phyloP scores from a whole-genome alignment of 2,888 invertebrate genomes.

The Adineta ricciae region DNA sequence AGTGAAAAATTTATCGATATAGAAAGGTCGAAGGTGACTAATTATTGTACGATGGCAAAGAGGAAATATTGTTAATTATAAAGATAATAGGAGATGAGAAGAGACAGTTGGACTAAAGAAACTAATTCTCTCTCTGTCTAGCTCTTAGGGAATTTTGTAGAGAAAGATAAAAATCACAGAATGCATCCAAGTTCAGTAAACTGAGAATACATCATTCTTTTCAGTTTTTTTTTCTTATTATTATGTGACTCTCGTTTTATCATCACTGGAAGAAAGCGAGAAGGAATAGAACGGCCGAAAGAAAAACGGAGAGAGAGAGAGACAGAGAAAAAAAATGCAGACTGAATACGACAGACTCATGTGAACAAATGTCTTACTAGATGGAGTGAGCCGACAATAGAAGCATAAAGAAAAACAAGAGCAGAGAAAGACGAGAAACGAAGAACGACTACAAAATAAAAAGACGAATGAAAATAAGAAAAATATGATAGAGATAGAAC shows the following conservation, averaged over 20 bases:
- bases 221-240: neutral
- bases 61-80: neutral
- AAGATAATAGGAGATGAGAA: neutral
- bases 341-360: neutral
- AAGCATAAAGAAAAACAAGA: neutral
- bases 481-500: neutral
- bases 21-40: neutral
- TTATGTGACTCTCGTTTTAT: neutral
- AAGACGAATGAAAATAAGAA: neutral
- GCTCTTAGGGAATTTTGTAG: neutral
- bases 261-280: neutral
- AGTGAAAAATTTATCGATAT: neutral
- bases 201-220: neutral
- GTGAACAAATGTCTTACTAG: slow-evolving; percentile 4
- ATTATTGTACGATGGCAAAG: neutral
- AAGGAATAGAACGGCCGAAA: neutral
- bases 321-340: neutral
- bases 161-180: neutral
- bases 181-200: neutral
- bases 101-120: neutral
- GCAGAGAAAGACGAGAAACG: neutral
- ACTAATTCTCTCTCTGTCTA: neutral
- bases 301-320: neutral
- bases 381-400: neutral
- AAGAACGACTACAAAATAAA: neutral